These are phyloP conservation scores for Trachelus tabidus DNA, from an alignment of 2,888 invertebrate species.

Conservation along the genomic window DNA sequence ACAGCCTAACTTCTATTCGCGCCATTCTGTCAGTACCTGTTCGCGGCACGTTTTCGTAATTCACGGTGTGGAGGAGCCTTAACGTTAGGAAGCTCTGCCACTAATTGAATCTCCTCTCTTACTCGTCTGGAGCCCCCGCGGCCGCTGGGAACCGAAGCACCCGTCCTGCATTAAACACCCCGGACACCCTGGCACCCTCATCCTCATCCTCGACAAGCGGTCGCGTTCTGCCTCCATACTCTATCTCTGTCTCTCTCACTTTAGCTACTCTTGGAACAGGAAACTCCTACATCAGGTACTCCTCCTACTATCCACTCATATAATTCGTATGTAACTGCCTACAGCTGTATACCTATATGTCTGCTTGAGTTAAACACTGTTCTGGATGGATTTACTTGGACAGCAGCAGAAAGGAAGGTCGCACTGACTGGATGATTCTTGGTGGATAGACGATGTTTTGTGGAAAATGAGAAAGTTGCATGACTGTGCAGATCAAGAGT, in stretches of 20 bases:
- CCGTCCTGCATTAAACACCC: conserved; percentile 65
- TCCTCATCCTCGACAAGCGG: conserved; percentile 55
- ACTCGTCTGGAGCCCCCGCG: conserved; percentile 62
- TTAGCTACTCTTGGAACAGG: neutral
- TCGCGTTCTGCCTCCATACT: conserved; percentile 40
- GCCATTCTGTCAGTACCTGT: neutral
- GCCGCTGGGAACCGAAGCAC: conserved; percentile 64
- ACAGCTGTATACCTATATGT: neutral
- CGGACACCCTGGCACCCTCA: conserved; percentile 61
- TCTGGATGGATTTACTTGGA: neutral
- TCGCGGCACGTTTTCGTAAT: neutral
- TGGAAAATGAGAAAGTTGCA: conserved; percentile 35
- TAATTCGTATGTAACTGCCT: neutral
- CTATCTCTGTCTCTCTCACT: neutral
- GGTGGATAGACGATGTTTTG: neutral
- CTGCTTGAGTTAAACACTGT: neutral
- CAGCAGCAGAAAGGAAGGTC: neutral
- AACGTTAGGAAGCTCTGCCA: conserved; percentile 64
- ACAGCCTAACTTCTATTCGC: neutral
- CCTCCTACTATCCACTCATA: neutral
- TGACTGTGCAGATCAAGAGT: conserved; percentile 27
- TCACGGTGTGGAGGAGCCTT: conserved; percentile 58
- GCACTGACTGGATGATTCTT: neutral
- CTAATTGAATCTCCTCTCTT: conserved; percentile 66
- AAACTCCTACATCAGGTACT: neutral